A percentile compares a stretch with the other conserved stretches of the same genome.
Evolutionary conservation across 2,797 vertebrate species (phyloP).

Genomic region (Masticophis lateralis): DNA sequence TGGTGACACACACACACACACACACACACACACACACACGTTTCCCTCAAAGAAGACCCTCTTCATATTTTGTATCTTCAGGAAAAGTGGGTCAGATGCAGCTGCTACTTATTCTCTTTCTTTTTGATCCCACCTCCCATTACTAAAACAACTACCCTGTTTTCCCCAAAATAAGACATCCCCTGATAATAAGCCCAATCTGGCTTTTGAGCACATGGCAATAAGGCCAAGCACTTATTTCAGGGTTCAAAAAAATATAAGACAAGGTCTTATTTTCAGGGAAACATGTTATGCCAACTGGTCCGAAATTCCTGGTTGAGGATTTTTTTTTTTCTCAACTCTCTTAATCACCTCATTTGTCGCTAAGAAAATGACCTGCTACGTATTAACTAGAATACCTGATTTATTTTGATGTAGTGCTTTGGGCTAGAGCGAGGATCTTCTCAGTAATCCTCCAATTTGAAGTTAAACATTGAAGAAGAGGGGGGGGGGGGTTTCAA

Average conservation of each 20-base stretch:
- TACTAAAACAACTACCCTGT: background rate
- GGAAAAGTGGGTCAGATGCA: background rate
- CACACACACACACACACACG: conserved; percentile 3
- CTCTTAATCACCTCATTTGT: background rate
- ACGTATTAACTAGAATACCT: background rate
- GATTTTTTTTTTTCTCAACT: background rate
- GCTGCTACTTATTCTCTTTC: background rate
- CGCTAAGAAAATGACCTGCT: background rate
- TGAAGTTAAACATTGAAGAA: background rate
- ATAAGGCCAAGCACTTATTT: too few species aligned
- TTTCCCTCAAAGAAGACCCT: conserved; percentile 17
- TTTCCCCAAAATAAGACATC: too few species aligned
- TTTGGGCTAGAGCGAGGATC: background rate
- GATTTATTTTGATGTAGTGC: background rate
- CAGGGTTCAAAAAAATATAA: too few species aligned
- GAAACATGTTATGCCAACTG: background rate
- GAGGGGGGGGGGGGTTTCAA: too few species aligned
- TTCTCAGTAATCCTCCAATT: background rate
- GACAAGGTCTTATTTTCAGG: too few species aligned
- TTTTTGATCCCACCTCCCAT: background rate
- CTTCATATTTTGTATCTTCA: conserved; percentile 19
- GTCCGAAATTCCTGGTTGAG: background rate
- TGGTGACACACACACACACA: too few species aligned
- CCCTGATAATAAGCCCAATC: too few species aligned
- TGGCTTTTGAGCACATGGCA: too few species aligned